Evolutionary conservation across 2,113 vertebrate species (phyloP).

Genomic region (Pangasianodon gigas): DNA sequence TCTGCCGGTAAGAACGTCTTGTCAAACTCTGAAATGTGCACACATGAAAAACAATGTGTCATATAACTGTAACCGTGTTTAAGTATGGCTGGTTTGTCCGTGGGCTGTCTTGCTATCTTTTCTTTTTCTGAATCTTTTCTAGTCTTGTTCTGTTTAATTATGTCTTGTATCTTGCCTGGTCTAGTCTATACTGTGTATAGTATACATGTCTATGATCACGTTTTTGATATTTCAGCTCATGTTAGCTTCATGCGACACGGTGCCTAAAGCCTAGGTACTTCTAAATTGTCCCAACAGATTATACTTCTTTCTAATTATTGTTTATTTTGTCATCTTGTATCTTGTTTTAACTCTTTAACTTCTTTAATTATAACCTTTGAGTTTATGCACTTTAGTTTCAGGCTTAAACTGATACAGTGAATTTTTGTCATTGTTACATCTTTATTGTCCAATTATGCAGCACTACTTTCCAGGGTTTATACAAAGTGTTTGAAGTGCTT

Average conservation of each 20-base stretch:
- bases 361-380: not conserved
- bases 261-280: not conserved
- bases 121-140: not conserved
- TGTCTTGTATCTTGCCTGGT: not conserved
- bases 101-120: not conserved
- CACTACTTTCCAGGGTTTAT: not conserved
- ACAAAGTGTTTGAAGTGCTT: not conserved
- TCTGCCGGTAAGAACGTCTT: constrained; percentile 4
- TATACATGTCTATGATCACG: not conserved
- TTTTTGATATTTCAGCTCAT: not conserved
- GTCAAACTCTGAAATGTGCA: constrained; percentile 23
- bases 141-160: not conserved
- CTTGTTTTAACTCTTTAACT: not conserved
- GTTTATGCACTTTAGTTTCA: not conserved
- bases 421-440: not conserved
- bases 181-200: not conserved
- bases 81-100: not conserved
- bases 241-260: not conserved
- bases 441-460: not conserved
- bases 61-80: not conserved
- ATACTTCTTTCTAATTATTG: not conserved
- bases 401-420: not conserved
- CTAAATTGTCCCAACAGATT: not conserved
- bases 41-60: not conserved
- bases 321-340: not conserved